Evolutionary conservation across 2,888 invertebrate species (phyloP).

Genomic region (Pseudanteris insignis): DNA sequence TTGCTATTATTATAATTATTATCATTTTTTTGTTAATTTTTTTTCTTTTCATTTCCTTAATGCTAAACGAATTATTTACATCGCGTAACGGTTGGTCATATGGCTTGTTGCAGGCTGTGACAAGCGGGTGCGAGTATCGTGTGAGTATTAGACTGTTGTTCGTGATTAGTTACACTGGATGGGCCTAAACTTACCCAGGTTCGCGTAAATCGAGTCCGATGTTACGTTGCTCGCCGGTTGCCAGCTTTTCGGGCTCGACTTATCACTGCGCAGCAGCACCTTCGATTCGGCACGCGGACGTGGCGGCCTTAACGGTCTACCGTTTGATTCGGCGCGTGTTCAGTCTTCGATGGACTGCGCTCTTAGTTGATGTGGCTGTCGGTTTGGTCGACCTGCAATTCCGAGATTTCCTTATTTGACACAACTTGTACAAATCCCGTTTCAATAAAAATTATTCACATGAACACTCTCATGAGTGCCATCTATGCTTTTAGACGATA

Average conservation of each 20-base stretch:
- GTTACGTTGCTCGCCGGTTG: conserved; percentile 45
- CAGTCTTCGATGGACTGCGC: conserved; percentile 68
- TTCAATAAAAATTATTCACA: too few relatives aligned
- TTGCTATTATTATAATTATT: neutral
- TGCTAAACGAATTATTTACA: too few relatives aligned
- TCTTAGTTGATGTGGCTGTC: conserved; percentile 82
- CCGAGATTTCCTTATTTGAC: too few relatives aligned
- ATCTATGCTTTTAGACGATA: too few relatives aligned
- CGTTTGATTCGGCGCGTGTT: conserved; percentile 66
- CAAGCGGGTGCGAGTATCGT: conserved; percentile 56
- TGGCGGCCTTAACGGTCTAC: conserved; percentile 77
- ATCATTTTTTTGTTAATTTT: conserved; percentile 5
- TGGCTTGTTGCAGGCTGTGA: conserved; percentile 51
- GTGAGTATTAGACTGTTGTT: conserved; percentile 55
- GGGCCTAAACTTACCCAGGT: conserved; percentile 74
- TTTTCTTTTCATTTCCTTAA: too few relatives aligned
- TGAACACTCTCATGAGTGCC: too few relatives aligned
- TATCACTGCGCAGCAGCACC: conserved; percentile 61
- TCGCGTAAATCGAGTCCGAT: conserved; percentile 75
- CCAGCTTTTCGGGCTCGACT: conserved; percentile 42
- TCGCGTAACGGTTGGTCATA: conserved; percentile 41
- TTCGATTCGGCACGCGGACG: conserved; percentile 69
- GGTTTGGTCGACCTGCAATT: conserved; percentile 70
- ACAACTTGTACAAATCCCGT: too few relatives aligned
- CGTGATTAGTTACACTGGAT: conserved; percentile 65